Evolutionary conservation across 1,140 invertebrate species (phyloP), one percentile per base, ranked within the genome.

Genomic region (Brachionus rotundiformis): DNA sequence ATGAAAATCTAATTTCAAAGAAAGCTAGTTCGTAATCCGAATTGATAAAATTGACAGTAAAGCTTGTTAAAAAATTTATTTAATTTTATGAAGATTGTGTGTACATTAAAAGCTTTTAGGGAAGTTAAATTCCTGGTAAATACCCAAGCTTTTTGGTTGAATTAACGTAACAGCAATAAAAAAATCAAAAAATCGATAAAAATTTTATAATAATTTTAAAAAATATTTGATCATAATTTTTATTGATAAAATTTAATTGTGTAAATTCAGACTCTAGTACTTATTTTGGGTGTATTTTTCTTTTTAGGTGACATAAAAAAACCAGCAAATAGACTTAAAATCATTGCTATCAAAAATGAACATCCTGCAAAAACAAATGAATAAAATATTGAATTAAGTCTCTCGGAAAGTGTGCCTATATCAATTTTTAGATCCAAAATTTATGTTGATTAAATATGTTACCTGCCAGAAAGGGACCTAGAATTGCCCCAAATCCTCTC

Each of bases 361-460:
- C n/a, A 23, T 13, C 73, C 73, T n/a, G 73, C 36, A 49, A 77
- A 77, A 29, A 77, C 13, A 59, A 77, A 77, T 59, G 73, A 29
- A 59, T 77, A 77, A n/a, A 77, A 59, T 11, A 59, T 77, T 59
- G 73, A 77, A 16, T 44, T 25, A 16, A 29, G 49, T 27, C 19
- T 54, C 33, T 77, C 36, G 5, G 73, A 77, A 1, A 77, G 33
- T 13, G 49, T 8, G 7, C 73, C 73, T 77, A 33, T 5, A 59
- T 6, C 2, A 68, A 63, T 63, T 63, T 16, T 63, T 63, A 63
- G 10, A 25, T 23, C 6, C 8, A 75, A n/a, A 47, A n/a, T 41
- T 39, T 41, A 11, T 19, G 19, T 0, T 8, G 39, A 47, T 10
- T 10, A 36, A n/a, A n/a, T 31, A 8, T 5, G 6, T 76, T 76